Conservation (phyloP, 2,797 vertebrate genomes). For the Smutsia gigantea region DNA sequence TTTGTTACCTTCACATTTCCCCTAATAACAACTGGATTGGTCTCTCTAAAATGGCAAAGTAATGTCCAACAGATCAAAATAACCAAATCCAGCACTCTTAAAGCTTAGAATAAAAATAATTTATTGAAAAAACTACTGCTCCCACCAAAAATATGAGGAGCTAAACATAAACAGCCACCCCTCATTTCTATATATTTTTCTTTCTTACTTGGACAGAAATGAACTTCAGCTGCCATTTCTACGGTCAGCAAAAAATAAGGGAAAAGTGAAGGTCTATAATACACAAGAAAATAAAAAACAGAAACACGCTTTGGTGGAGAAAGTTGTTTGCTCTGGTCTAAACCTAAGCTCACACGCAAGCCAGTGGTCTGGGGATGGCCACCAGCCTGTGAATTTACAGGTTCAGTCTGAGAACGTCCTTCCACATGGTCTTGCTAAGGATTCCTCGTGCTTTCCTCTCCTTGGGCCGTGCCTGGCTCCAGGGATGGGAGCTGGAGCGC, state of each 20-base stretch:
- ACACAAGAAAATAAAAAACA: background rate
- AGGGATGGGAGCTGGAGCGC: constrained; percentile 14
- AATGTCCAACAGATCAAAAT: background rate
- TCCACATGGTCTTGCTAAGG: constrained; percentile 1
- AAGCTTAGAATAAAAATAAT: constrained; percentile 10
- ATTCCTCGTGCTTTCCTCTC: constrained; percentile 11
- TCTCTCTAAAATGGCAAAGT: background rate
- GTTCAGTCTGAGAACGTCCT: constrained; percentile 22
- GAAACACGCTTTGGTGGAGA: background rate
- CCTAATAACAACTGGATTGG: background rate
- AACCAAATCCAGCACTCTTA: background rate
- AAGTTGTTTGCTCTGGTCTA: background rate
- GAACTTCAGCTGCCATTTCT: constrained; percentile 50
- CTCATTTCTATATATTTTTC: background rate
- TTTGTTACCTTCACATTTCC: background rate
- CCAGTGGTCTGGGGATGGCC: background rate
- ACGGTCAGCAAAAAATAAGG: background rate
- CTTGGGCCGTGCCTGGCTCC: constrained; percentile 24
- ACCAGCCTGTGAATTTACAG: background rate
- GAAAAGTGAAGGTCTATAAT: background rate
- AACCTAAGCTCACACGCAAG: background rate
- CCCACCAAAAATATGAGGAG: background rate
- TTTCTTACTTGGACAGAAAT: constrained; percentile 18
- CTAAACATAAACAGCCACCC: background rate
- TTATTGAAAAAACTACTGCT: background rate